These are phyloP conservation scores for Hoplodrina blanda DNA, from an alignment of 2,888 invertebrate genomes.

Conservation along the genomic window DNA sequence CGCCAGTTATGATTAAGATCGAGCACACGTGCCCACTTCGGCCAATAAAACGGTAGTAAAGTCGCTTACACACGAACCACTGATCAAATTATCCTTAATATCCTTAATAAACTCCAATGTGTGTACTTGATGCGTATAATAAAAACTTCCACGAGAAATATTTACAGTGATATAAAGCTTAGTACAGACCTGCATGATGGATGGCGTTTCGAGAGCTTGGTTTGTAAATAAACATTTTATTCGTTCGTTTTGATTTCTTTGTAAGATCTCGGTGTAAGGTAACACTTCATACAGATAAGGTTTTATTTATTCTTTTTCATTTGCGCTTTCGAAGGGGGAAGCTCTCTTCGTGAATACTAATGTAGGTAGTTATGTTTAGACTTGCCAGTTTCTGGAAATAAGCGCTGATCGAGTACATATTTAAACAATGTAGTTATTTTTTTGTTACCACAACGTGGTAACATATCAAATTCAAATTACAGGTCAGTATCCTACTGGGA, in stretches of 20 bases:
- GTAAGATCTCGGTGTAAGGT: slow-evolving; percentile 61
- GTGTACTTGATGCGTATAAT: slow-evolving; percentile 54
- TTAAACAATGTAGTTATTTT: background rate
- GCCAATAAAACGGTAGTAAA: slow-evolving; percentile 71
- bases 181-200: slow-evolving; percentile 46
- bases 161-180: slow-evolving; percentile 58
- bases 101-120: slow-evolving; percentile 61
- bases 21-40: slow-evolving; percentile 67
- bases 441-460: background rate
- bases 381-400: slow-evolving; percentile 1
- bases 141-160: slow-evolving; percentile 63
- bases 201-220: slow-evolving; percentile 39
- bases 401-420: too few relatives aligned
- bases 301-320: slow-evolving; percentile 53
- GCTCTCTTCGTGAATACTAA: slow-evolving; percentile 43
- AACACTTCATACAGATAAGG: slow-evolving; percentile 61
- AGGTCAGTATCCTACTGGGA: slow-evolving; percentile 24
- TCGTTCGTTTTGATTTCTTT: slow-evolving; percentile 58
- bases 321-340: slow-evolving; percentile 25
- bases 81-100: slow-evolving; percentile 63
- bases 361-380: slow-evolving; percentile 5
- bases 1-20: slow-evolving; percentile 68
- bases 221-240: slow-evolving; percentile 62
- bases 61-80: slow-evolving; percentile 59
- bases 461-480: slow-evolving; percentile 12